Percentiles rank a stretch among this genome's conserved stretches.
Evolutionary conservation across 2,888 invertebrate genomes (phyloP).

Genomic region (Drosophila fulvimacula): DNA sequence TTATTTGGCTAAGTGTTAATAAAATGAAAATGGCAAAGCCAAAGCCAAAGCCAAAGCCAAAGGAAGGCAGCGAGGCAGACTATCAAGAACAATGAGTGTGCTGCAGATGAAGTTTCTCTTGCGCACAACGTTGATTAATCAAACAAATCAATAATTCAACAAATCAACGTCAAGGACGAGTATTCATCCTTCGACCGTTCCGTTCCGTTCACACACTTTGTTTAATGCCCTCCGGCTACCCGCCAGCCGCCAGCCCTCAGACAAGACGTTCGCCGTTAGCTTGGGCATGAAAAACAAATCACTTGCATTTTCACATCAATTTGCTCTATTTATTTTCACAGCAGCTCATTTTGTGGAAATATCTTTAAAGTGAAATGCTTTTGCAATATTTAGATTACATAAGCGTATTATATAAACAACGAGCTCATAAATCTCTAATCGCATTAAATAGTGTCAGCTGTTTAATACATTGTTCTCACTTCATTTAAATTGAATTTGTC

Average conservation of each 20-base stretch:
- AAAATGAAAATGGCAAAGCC: constrained; percentile 23
- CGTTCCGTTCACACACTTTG: background rate
- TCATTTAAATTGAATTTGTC: constrained; percentile 9
- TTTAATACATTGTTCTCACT: background rate
- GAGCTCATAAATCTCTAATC: constrained; percentile 4
- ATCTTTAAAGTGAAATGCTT: background rate
- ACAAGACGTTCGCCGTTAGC: constrained; percentile 17
- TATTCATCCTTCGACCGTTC: constrained; percentile 17
- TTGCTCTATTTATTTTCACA: constrained; percentile 46
- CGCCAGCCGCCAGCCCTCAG: constrained; percentile 6
- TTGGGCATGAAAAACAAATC: constrained; percentile 63
- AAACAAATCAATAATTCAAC: constrained; percentile 75
- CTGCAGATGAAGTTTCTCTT: constrained; percentile 3
- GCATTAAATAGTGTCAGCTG: background rate
- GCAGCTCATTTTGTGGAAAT: constrained; percentile 1
- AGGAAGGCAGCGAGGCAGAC: background rate
- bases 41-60: background rate
- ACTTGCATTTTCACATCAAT: constrained; percentile 66
- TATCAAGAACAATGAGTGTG: constrained; percentile 6
- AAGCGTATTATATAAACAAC: background rate
- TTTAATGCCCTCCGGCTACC: constrained; percentile 3
- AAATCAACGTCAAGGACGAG: constrained; percentile 60
- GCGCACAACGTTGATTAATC: constrained; percentile 64
- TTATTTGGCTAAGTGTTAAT: constrained; percentile 51
- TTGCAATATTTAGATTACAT: background rate